Conservation (phyloP, 2,888 invertebrate genomes). For the Ophonus ardosiacus region DNA sequence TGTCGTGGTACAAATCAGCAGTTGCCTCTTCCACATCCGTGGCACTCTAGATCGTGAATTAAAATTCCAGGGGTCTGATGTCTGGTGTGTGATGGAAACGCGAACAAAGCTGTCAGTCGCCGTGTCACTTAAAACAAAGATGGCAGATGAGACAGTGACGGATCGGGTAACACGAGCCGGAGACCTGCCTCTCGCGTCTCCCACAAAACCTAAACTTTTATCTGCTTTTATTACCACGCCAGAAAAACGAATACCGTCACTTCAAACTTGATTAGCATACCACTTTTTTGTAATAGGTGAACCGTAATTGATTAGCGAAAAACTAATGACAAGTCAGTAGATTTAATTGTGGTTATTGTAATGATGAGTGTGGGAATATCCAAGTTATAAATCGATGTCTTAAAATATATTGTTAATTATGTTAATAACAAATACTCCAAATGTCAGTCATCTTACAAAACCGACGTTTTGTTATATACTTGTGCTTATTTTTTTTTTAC, state of each 20-base stretch:
- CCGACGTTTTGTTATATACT: too few species aligned
- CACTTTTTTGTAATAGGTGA: not conserved
- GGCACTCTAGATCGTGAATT: conserved; percentile 70
- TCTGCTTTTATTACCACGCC: conserved; percentile 33
- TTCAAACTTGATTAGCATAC: conserved; percentile 15
- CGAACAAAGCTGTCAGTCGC: conserved; percentile 74
- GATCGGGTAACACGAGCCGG: conserved; percentile 68
- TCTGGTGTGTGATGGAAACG: conserved; percentile 65
- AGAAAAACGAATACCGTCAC: conserved; percentile 16
- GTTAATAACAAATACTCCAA: too few species aligned
- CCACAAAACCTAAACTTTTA: conserved; percentile 10
- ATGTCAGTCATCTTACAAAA: too few species aligned
- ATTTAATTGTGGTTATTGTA: too few species aligned
- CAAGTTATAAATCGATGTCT: too few species aligned
- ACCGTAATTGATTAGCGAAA: not conserved
- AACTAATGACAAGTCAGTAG: too few species aligned
- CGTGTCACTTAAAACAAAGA: conserved; percentile 63
- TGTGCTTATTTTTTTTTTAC: too few species aligned
- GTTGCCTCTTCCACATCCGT: not conserved
- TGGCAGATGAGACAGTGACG: conserved; percentile 70
- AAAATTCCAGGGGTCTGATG: conserved; percentile 73
- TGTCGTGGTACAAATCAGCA: not conserved
- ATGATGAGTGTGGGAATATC: too few species aligned
- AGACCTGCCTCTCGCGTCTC: not conserved
- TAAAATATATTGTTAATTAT: too few species aligned